These are phyloP conservation scores for Talpa occidentalis DNA, from an alignment of 2,113 vertebrate species.

Conservation along the genomic window DNA sequence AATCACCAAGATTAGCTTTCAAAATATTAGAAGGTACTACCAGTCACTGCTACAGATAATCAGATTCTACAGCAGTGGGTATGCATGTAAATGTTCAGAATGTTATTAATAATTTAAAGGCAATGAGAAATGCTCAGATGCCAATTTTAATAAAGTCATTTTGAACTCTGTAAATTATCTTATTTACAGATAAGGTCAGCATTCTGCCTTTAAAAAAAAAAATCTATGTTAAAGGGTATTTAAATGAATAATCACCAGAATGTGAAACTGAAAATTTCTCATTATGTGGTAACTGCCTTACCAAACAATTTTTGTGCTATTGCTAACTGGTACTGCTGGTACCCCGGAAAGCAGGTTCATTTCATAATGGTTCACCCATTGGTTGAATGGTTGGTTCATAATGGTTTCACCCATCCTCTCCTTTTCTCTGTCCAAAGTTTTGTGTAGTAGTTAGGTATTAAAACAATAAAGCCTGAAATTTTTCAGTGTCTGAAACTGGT, in stretches of 20 bases:
- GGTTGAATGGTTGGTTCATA: no score
- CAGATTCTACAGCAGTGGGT: not conserved
- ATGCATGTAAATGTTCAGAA: not conserved
- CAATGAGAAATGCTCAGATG: slow-evolving; percentile 24
- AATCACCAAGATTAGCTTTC: not conserved
- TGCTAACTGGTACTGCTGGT: not conserved
- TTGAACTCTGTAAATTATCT: not conserved
- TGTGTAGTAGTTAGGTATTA: not conserved
- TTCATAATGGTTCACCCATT: not conserved
- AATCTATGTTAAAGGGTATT: not conserved
- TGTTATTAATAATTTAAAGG: slow-evolving; percentile 13
- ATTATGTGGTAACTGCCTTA: not conserved
- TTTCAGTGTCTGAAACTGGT: not conserved
- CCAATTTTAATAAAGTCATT: not conserved
- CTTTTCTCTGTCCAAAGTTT: not conserved
- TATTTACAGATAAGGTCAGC: slow-evolving; percentile 13
- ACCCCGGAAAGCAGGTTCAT: not conserved
- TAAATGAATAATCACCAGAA: not conserved
- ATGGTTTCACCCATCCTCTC: not conserved
- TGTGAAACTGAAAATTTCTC: not conserved
- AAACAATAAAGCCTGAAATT: not conserved
- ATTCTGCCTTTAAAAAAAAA: not conserved
- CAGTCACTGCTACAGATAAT: not conserved
- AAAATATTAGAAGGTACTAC: not conserved
- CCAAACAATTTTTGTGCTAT: not conserved